A percentile compares a stretch with the other conserved stretches of the same genome.
phyloP scores from a whole-genome alignment of 2,797 vertebrate genomes.

The Sebastes iracundus region DNA sequence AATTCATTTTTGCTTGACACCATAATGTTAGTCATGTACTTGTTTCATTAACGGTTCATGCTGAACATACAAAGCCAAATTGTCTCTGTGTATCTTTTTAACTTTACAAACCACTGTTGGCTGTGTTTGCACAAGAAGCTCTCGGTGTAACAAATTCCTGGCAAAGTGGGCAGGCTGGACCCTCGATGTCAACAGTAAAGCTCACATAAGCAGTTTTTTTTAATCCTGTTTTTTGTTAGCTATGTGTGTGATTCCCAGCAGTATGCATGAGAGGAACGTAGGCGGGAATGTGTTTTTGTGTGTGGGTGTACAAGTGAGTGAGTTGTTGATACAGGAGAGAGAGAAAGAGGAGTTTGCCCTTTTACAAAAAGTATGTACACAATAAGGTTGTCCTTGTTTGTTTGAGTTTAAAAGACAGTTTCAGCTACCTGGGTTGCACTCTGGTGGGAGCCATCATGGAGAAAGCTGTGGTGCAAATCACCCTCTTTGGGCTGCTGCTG shows the following conservation, averaged over 20 bases:
- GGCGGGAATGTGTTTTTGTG: background rate
- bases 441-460: conserved; percentile 53
- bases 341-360: conserved; percentile 21
- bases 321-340: background rate
- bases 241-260: background rate
- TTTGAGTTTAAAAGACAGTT: conserved; percentile 51
- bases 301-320: background rate
- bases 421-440: conserved; percentile 15
- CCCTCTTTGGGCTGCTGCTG: conserved; percentile 68
- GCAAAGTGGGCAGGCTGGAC: background rate
- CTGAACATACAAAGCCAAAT: background rate
- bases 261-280: background rate
- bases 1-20: conserved; percentile 79
- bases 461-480: conserved; percentile 36
- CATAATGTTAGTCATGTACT: conserved; percentile 5
- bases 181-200: background rate
- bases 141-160: background rate
- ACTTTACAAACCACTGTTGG: background rate
- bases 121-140: background rate
- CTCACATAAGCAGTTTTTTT: background rate
- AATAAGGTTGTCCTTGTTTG: background rate
- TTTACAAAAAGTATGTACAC: background rate
- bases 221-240: background rate
- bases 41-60: background rate
- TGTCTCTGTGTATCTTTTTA: background rate